Base-by-base conservation (phyloP, 2,113 vertebrate genomes). In the Mastomys natalensis region DNA sequence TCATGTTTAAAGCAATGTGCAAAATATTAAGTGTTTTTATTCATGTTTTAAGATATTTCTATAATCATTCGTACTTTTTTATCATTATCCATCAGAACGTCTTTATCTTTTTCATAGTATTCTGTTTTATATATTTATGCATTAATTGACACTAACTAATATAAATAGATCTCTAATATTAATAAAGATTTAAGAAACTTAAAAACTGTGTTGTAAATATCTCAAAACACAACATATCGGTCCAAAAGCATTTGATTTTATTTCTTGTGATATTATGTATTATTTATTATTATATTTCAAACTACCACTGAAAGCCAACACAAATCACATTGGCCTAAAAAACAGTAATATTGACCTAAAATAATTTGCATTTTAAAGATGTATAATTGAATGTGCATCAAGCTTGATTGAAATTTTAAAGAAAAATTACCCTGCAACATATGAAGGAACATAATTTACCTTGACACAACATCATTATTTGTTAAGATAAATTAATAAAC, bases 401-500 rank as follows among this genome's bases (percentile, higher is more conserved):
- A 70, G 48, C 37, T 68, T 81, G 96, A 86, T 34, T 94, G 70
- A 45, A 74, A 68, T 97, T 98, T 96, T 93, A 97, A 37, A 81
- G 93, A 96, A 97, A 97, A 55, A 70, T 96, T 90, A 22, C 19
- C 53, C 62, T 60, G 60, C 21, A 98, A 92, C 80, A 92, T 96
- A 96, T 37, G 94, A 98, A 96, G 26, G 3, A 34, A 95, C 85
- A 97, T 98, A 98, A 98, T 98, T 98, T 98, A 98, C 76, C 94
- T 97, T 98, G 98, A 98, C 96, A 97, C 37, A 85, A 37, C 60
- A 97, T 96, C 97, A 98, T 98, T 98, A 98, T 98, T 98, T 98
- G 96, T 97, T 98, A 98, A 97, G 87, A 97, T 97, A 98, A 98
- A 98, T 98, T 98, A 98, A 98, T 98, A 97, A 98, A 98, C 60